phyloP scores from a whole-genome alignment of 23 tunicate species.

The Pegea sp. region DNA sequence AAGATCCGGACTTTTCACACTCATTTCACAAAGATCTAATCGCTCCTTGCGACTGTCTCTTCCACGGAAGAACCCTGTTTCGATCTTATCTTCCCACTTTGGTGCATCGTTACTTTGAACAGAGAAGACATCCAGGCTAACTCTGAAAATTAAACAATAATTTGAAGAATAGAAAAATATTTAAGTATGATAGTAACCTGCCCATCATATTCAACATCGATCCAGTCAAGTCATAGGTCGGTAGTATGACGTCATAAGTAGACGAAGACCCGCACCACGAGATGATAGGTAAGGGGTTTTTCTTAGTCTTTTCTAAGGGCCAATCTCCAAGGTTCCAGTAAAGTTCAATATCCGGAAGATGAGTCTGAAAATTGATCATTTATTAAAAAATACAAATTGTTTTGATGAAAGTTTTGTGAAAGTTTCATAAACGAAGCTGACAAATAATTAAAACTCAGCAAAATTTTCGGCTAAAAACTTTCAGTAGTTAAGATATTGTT shows the following conservation, averaged over 20 bases:
- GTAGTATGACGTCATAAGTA: conserved; percentile 62
- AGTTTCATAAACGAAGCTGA: no score
- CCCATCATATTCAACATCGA: conserved; percentile 70
- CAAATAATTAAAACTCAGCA: no score
- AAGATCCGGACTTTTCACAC: conserved; percentile 52
- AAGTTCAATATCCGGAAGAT: conserved; percentile 87
- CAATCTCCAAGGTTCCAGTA: conserved; percentile 92
- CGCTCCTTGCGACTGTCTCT: conserved; percentile 89
- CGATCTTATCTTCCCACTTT: conserved; percentile 57
- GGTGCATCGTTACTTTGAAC: conserved; percentile 89
- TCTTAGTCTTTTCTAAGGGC: conserved; percentile 62
- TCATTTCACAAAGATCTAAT: conserved; percentile 63
- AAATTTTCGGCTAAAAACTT: no score
- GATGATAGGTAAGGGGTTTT: conserved; percentile 61
- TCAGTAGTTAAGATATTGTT: no score
- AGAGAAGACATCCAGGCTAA: conserved; percentile 60
- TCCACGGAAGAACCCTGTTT: conserved; percentile 82
- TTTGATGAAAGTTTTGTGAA: no score
- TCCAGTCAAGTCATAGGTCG: conserved; percentile 82
- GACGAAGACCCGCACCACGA: conserved; percentile 93
- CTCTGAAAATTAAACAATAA: conserved; percentile 13
- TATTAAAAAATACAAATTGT: no score
- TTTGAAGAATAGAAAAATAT: not conserved
- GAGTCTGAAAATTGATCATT: no score
- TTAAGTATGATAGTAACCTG: conserved; percentile 7